Percentiles rank a stretch among this genome's conserved stretches.
Evolutionary conservation across 2,797 vertebrate genomes (phyloP).

Genomic region (Clarias platycephalus): DNA sequence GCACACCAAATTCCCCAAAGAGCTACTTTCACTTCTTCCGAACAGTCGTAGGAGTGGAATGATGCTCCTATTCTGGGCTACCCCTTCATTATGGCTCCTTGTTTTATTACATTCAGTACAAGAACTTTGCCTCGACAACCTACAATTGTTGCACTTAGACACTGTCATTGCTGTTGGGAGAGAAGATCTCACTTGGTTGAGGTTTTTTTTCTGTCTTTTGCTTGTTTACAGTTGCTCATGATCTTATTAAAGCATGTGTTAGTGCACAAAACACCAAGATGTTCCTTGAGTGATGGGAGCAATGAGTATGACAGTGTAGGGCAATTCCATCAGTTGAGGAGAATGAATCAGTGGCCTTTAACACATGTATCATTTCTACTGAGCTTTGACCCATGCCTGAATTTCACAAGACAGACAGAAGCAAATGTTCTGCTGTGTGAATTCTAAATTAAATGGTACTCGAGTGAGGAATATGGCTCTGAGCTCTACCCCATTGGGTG

Average conservation of each 20-base stretch:
- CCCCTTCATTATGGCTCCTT: conserved; percentile 41
- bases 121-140: conserved; percentile 52
- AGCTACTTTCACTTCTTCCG: conserved; percentile 25
- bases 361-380: conserved; percentile 61
- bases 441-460: conserved; percentile 63
- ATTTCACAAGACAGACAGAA: conserved; percentile 57
- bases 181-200: conserved; percentile 54
- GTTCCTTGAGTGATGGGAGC: conserved; percentile 67
- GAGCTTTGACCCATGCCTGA: conserved; percentile 63
- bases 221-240: conserved; percentile 55
- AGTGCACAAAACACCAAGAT: conserved; percentile 65
- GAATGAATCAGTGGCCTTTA: conserved; percentile 61
- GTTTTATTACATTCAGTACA: conserved; percentile 37
- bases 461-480: conserved; percentile 34
- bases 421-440: conserved; percentile 59
- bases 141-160: conserved; percentile 57
- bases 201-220: conserved; percentile 59
- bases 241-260: conserved; percentile 56
- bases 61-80: conserved; percentile 31
- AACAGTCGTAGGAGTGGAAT: conserved; percentile 20
- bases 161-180: conserved; percentile 58
- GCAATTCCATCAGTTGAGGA: conserved; percentile 62
- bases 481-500: conserved; percentile 51
- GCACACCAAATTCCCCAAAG: conserved; percentile 22
- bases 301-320: conserved; percentile 48